Base-by-base conservation (phyloP, 2,797 vertebrate genomes). In the Coccyzus lansbergi region DNA sequence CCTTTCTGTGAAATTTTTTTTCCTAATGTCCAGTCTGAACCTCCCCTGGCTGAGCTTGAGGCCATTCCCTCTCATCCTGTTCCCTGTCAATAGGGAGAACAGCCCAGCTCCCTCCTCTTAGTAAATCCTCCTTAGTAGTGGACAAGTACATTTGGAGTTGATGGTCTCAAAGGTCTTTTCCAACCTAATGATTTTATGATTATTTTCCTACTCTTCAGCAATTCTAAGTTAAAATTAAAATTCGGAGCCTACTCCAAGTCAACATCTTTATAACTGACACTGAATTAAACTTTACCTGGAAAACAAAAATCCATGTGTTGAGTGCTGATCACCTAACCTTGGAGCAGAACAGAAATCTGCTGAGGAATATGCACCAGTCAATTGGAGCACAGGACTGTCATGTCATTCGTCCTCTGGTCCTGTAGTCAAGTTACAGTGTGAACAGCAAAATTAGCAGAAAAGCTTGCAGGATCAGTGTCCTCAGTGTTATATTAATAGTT, bases 231-330 rank as follows among this genome's bases (percentile, higher is more conserved):
- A 48, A 56, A 46, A 67, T 6, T 6, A 28, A 29, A 17, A 42
- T 31, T 18, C 3, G 0, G 52, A n/a, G 9, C 3, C 49, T 64
- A 1, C 7, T 14, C 33, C 9, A 7, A 52, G 15, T 48, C 15
- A 63, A 10, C 3, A 15, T 11, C 5, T 14, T 42, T 16, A 18
- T 42, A 59, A 51, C 1, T 68, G 46, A 48, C 17, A 4, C 0
- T 40, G 33, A 64, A 9, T 18, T 44, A 3, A 62, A 21, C 24
- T 81, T 63, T 18, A 53, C 5, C 9, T 6, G 60, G 8, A 5
- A 5, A 21, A 19, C 33, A 8, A 5, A 12, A 1, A 26, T 1
- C 13, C 4, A 2, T 15, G 26, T 6, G 2, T 20, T 2, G 44
- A 46, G 11, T 31, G 60, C 55, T 53, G 55, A 19, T 33, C 18